These are phyloP conservation scores for Cordilura impudica DNA, from an alignment of 2,888 invertebrate species.

Conservation along the genomic window DNA sequence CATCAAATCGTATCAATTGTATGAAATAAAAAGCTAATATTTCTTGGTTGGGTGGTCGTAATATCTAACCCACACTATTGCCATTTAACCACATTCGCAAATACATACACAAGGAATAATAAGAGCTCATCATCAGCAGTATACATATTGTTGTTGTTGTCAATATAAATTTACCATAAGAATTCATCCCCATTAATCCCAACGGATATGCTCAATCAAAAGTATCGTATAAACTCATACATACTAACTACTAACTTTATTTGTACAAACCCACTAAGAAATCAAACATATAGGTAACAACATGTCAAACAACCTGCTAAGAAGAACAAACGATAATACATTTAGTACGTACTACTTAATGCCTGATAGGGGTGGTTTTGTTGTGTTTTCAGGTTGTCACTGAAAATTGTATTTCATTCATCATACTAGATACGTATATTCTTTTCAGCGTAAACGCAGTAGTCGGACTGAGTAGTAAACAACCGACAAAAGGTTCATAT, in stretches of 20 bases:
- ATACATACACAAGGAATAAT: neutral
- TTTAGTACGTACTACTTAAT: conserved; percentile 60
- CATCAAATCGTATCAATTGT: conserved; percentile 74
- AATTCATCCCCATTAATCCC: conserved; percentile 73
- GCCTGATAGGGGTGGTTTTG: conserved; percentile 63
- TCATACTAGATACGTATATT: conserved; percentile 65
- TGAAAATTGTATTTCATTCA: conserved; percentile 74
- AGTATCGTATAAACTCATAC: conserved; percentile 65
- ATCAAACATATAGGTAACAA: conserved; percentile 65
- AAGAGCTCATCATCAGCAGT: conserved; percentile 45
- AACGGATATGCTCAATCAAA: conserved; percentile 77
- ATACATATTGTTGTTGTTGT: conserved; percentile 15
- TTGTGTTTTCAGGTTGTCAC: conserved; percentile 64
- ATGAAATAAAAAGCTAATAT: conserved; percentile 73
- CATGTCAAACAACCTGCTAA: conserved; percentile 53
- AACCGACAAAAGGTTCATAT: conserved; percentile 60
- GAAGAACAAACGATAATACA: neutral
- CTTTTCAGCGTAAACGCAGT: neutral
- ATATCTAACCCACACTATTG: conserved; percentile 40
- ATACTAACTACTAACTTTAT: neutral
- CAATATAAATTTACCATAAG: conserved; percentile 58
- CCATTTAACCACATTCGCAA: conserved; percentile 15
- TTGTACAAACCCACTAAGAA: conserved; percentile 63
- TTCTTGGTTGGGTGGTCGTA: conserved; percentile 71
- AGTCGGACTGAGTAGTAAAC: conserved; percentile 24